Evolutionary conservation across 1,140 invertebrate species (phyloP).

Genomic region (Eubasilissa regina): DNA sequence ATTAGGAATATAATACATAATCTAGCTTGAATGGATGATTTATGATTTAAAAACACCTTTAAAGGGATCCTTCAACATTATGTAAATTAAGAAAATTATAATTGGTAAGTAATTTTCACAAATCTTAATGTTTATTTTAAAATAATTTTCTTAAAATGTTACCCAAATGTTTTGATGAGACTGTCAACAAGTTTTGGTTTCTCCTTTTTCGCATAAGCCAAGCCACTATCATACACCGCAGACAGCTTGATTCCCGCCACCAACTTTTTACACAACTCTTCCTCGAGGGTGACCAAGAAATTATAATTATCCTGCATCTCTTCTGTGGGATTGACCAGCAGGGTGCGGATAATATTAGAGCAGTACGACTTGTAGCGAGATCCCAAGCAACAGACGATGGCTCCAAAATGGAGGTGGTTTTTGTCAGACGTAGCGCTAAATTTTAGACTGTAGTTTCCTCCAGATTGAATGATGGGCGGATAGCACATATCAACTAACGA

Average conservation of each 20-base stretch:
- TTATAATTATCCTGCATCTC: conserved; percentile 91
- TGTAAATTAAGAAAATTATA: too few species aligned
- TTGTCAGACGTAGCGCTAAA: conserved; percentile 97
- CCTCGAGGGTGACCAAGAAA: conserved; percentile 92
- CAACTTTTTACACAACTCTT: conserved; percentile 90
- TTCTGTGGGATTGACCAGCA: conserved; percentile 95
- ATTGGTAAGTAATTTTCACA: too few species aligned
- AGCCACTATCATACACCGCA: conserved; percentile 90
- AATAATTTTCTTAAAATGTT: not conserved
- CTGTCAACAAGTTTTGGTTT: conserved; percentile 91
- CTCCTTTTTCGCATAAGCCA: conserved; percentile 89
- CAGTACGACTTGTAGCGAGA: conserved; percentile 98
- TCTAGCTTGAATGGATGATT: too few species aligned
- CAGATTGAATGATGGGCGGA: conserved; percentile 98
- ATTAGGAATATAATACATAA: too few species aligned
- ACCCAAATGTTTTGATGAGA: conserved; percentile 94
- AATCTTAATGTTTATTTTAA: too few species aligned
- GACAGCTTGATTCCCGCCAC: conserved; percentile 88
- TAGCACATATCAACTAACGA: conserved; percentile 97
- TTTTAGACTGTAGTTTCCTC: conserved; percentile 97
- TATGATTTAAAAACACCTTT: too few species aligned
- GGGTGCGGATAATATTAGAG: conserved; percentile 97
- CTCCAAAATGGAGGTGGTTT: conserved; percentile 94
- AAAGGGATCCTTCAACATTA: too few species aligned
- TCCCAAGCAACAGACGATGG: conserved; percentile 96